phyloP scores from a whole-genome alignment of 2,888 invertebrate species.

The Cheilosia grossa region DNA sequence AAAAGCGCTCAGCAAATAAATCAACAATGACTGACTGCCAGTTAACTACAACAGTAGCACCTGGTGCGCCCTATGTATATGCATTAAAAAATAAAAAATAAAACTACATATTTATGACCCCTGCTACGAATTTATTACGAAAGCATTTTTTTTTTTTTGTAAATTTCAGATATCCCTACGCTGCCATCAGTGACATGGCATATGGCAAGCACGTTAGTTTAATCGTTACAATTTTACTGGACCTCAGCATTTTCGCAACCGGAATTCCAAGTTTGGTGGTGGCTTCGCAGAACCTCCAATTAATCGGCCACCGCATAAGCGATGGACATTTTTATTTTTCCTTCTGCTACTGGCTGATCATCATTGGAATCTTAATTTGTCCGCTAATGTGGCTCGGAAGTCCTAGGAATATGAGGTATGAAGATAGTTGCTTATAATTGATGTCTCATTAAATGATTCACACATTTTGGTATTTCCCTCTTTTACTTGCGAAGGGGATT shows the following conservation, averaged over 20 bases:
- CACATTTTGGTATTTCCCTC: constrained; percentile 19
- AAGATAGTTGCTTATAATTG: constrained; percentile 77
- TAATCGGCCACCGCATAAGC: constrained; percentile 89
- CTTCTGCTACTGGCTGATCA: constrained; percentile 92
- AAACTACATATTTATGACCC: constrained; percentile 11
- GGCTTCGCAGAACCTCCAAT: constrained; percentile 91
- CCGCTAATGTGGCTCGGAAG: constrained; percentile 95
- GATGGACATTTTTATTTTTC: constrained; percentile 87
- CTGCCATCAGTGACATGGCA: constrained; percentile 91
- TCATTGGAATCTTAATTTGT: constrained; percentile 89
- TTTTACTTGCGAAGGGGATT: constrained; percentile 77
- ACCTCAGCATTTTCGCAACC: constrained; percentile 90
- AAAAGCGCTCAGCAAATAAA: constrained; percentile 33
- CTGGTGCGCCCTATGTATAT: constrained; percentile 16
- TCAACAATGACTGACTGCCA: constrained; percentile 25
- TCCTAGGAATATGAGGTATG: constrained; percentile 95
- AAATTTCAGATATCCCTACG: constrained; percentile 89
- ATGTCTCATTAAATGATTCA: constrained; percentile 34
- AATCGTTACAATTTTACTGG: constrained; percentile 88
- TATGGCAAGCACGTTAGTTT: constrained; percentile 87
- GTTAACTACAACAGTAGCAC: constrained; percentile 15
- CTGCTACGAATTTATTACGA: constrained; percentile 9
- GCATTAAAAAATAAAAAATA: neutral
- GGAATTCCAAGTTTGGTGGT: constrained; percentile 92
- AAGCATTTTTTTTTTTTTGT: neutral